Evolutionary conservation across 2,888 invertebrate species (phyloP), one percentile per base, ranked within the genome.

Genomic region (Pimpla rufipes): DNA sequence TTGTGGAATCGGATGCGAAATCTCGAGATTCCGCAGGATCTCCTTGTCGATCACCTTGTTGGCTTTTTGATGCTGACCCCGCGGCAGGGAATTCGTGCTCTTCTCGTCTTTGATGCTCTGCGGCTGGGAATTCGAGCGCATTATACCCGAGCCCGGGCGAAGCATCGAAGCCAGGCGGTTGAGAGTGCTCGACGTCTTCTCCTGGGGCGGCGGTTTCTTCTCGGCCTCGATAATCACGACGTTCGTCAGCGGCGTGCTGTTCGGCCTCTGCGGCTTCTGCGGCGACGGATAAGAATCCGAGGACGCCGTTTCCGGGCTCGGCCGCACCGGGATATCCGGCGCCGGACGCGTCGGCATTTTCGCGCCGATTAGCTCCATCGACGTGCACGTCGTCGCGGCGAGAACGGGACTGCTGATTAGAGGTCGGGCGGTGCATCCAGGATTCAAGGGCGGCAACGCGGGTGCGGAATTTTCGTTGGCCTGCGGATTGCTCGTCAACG

Each of bases 1-100:
- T 90, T 97, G 96, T 0, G 96, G 95, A 87, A 98, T 97, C 0
- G 98, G 98, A 88, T 96, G 95, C 0, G 98, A 98, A 88, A 98
- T 98, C 91, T 97, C 96, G 70, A 98, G 93, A 77, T 95, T 96
- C 68, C 97, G 95, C 71, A 98, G 90, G 0, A 96, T 94, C 13
- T 96, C 96, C 89, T 96, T 96, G 89, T 97, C 97, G 0, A 96
- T 94, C 0, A 94, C 94, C 87, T 97, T 97, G 74, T 95, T 94
- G 8, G 95, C 94, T 92, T 96, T 96, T 83, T 95, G 95, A 75
- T 95, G 94, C 2, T 94, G 94, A 66, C 94, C 94, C 85, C 95
- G 95, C 0, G 96, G 95, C 23, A 96, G 87, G 0, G 95, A 95
- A 86, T 95, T 95, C 1, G 92, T 93, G 85, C 94, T 95, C 66